Base-by-base conservation (phyloP, 2,113 vertebrate species). In the Noturus placidus region DNA sequence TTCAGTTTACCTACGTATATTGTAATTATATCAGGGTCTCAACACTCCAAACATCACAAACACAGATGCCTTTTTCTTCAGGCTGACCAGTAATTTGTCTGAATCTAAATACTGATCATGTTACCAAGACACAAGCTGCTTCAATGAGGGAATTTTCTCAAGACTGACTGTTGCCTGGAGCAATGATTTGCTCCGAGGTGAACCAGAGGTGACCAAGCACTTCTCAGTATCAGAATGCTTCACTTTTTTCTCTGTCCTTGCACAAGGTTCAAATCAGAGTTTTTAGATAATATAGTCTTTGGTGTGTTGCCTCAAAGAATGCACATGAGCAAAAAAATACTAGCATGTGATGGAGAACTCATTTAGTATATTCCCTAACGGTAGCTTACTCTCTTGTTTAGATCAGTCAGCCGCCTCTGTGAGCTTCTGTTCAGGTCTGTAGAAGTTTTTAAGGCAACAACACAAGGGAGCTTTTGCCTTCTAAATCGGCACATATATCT, bases 401-500 rank as follows among this genome's bases (percentile, higher is more conserved):
- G 78, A 74, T 54, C 56, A 72, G 54, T 83, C 42, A 11, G 9
- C 65, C 33, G n/a, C 65, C 83, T 25, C n/a, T 19, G 20, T 77
- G 46, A 81, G 69, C 83, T 72, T 88, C 78, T 52, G 78, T 82
- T 76, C 77, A 59, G 57, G 89, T 77, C 89, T 89, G 86, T 61
- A 70, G 61, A 87, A 88, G 70, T 86, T 69, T 87, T 89, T 67
- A 87, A 56, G 15, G 52, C 57, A 17, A 42, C 2, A 67, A 72
- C 74, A 76, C 69, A 52, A n/a, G 72, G 70, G 78, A 89, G 61
- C 9, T 10, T 30, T 85, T 38, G 42, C 54, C 77, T 20, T 52
- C 30, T 78, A 86, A 80, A 30, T 84, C 84, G 15, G 81, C 57
- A 86, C 83, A 89, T 86, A 89, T 86, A 86, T 86, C 90, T 87